Conservation (phyloP, 2,113 vertebrate genomes). For the Fulmarus glacialis region DNA sequence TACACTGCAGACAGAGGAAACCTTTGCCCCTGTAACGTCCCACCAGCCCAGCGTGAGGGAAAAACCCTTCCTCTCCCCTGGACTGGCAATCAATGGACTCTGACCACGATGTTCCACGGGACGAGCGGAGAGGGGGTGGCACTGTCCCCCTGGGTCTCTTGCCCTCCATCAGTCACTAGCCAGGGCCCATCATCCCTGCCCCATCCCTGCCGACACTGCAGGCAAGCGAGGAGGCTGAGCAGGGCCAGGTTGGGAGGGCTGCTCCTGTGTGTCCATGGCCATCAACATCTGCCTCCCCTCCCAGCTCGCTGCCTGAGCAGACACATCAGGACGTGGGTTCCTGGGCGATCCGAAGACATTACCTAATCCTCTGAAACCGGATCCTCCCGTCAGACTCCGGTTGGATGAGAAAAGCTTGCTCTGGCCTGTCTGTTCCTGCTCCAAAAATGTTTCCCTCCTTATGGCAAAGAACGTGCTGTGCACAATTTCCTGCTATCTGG, state of each 20-base stretch:
- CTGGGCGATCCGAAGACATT: not conserved
- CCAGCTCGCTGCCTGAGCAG: not conserved
- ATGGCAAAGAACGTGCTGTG: not conserved
- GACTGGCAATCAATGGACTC: not conserved
- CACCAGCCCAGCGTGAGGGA: not conserved
- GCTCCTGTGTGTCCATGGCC: not conserved
- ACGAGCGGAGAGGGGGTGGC: not conserved
- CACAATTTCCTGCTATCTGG: not conserved
- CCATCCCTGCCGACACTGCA: not conserved
- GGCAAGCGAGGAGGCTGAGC: rapidly evolving
- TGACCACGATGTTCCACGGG: rapidly evolving
- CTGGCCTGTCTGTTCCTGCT: conserved; percentile 42
- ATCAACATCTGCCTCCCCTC: not conserved
- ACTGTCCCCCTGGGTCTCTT: too few species aligned
- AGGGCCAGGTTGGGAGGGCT: not conserved
- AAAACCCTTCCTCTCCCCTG: not conserved
- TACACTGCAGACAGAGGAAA: not conserved
- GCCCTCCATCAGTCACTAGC: not conserved
- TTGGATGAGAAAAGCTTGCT: conserved; percentile 27
- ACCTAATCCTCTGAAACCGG: conserved; percentile 23
- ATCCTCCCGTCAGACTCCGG: not conserved
- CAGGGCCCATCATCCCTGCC: not conserved
- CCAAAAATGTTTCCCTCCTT: not conserved
- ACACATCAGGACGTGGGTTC: not conserved
- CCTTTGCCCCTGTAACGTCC: rapidly evolving